A percentile compares a stretch with the other conserved stretches of the same genome.
Evolutionary conservation across 2,888 invertebrate genomes (phyloP).

Genomic region (Drosophila rellima): DNA sequence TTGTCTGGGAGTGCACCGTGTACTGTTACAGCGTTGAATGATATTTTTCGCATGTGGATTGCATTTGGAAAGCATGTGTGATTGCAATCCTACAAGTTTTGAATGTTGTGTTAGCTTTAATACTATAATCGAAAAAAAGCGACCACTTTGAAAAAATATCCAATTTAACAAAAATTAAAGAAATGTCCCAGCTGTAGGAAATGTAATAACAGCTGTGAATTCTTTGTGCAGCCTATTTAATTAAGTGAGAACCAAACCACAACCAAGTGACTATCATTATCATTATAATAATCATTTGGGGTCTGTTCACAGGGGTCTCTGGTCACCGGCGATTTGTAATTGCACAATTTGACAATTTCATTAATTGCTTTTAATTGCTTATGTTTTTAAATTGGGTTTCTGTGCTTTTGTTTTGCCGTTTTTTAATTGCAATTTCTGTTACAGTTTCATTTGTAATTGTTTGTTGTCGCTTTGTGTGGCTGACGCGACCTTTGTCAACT

Average conservation of each 20-base stretch:
- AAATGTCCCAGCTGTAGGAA: too few relatives aligned
- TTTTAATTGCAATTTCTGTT: constrained; percentile 72
- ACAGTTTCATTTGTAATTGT: constrained; percentile 69
- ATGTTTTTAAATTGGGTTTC: constrained; percentile 58
- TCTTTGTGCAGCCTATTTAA: background rate
- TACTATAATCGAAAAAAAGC: too few relatives aligned
- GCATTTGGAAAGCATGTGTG: constrained; percentile 4
- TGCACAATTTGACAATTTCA: constrained; percentile 71
- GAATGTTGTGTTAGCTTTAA: too few relatives aligned
- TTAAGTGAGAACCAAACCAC: constrained; percentile 8
- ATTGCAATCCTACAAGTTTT: too few relatives aligned
- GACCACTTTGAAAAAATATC: too few relatives aligned
- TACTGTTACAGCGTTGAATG: constrained; percentile 7
- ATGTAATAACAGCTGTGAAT: too few relatives aligned
- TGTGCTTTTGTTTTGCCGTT: constrained; percentile 51
- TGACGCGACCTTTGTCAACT: constrained; percentile 49
- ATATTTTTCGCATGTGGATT: constrained; percentile 15
- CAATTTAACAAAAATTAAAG: too few relatives aligned
- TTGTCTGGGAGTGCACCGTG: constrained; percentile 1
- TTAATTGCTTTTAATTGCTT: constrained; percentile 76
- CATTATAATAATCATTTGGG: constrained; percentile 3
- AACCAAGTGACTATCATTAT: background rate
- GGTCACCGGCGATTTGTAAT: constrained; percentile 52
- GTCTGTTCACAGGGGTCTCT: background rate
- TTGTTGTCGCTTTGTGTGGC: constrained; percentile 13